Conservation (phyloP, 37 sponge, comb jelly and placozoan genomes). For the Spongia lamella region DNA sequence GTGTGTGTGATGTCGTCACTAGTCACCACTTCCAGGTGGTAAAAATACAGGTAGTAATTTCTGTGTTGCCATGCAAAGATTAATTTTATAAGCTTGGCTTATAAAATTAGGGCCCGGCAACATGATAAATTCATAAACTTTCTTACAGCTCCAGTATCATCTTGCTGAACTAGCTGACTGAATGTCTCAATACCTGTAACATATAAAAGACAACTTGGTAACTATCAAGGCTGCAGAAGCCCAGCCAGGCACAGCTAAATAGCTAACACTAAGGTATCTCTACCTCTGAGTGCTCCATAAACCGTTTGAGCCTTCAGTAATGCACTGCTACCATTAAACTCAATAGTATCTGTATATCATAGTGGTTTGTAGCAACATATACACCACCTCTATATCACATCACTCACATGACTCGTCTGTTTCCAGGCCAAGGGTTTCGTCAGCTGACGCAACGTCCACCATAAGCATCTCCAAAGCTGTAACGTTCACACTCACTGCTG, state of each 20-base stretch:
- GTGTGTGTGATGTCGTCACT: too few species aligned
- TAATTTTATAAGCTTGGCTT: too few species aligned
- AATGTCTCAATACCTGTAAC: constrained; percentile 90
- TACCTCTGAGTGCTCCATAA: constrained; percentile 84
- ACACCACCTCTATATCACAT: too few species aligned
- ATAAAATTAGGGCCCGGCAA: too few species aligned
- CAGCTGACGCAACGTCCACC: constrained; percentile 36
- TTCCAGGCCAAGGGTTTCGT: constrained; percentile 38
- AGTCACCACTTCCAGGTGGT: too few species aligned
- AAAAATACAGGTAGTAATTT: too few species aligned
- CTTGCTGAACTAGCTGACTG: constrained; percentile 73
- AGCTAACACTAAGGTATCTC: too few species aligned
- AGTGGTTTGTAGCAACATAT: neutral
- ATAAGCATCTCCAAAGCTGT: constrained; percentile 12
- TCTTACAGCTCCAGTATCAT: constrained; percentile 25
- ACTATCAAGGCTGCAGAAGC: too few species aligned
- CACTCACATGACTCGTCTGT: constrained; percentile 71
- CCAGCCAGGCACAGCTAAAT: too few species aligned
- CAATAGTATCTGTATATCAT: constrained; percentile 26
- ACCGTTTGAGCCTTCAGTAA: constrained; percentile 59
- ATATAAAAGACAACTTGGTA: too few species aligned
- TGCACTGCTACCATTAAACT: constrained; percentile 19
- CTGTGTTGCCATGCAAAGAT: too few species aligned
- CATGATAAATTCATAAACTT: too few species aligned
- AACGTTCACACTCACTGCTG: neutral